Evolutionary conservation across 2,113 vertebrate species (phyloP).

Genomic region (Uria aalge): DNA sequence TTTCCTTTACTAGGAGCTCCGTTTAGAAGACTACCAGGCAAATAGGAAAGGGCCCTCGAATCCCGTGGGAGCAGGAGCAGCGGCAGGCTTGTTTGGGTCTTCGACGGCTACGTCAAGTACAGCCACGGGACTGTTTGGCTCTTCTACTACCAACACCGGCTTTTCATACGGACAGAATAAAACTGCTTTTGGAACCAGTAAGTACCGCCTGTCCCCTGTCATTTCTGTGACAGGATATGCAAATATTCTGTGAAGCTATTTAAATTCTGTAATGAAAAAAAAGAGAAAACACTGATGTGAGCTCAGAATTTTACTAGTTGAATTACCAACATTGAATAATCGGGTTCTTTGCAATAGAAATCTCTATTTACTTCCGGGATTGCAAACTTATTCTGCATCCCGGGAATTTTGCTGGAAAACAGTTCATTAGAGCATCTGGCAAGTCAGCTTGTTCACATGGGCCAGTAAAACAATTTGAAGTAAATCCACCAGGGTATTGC

Average conservation of each 20-base stretch:
- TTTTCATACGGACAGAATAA: constrained; percentile 91
- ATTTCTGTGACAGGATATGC: accelerated
- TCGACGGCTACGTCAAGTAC: constrained; percentile 82
- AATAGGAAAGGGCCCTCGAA: constrained; percentile 92
- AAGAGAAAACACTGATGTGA: not conserved
- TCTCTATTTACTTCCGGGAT: not conserved
- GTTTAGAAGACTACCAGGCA: constrained; percentile 94
- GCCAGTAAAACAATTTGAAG: not conserved
- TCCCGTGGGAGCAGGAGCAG: constrained; percentile 81
- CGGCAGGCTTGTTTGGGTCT: constrained; percentile 82
- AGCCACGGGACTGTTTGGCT: constrained; percentile 87
- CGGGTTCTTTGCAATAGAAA: not conserved
- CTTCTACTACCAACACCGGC: constrained; percentile 82
- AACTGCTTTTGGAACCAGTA: constrained; percentile 87
- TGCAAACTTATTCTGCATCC: not conserved
- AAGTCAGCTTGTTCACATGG: not conserved
- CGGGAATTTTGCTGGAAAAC: not conserved
- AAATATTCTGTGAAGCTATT: not conserved
- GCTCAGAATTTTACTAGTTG: not conserved
- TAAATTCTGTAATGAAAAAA: not conserved
- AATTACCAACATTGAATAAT: accelerated
- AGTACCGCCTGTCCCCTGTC: constrained; percentile 24
- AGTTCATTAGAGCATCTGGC: not conserved
- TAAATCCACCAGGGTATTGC: not conserved
- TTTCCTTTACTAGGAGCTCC: constrained; percentile 76